A percentile compares a stretch with the other conserved stretches of the same genome.
These are phyloP conservation scores for Sebastes steindachneri DNA, from an alignment of 2,797 vertebrate species.

Conservation along the genomic window DNA sequence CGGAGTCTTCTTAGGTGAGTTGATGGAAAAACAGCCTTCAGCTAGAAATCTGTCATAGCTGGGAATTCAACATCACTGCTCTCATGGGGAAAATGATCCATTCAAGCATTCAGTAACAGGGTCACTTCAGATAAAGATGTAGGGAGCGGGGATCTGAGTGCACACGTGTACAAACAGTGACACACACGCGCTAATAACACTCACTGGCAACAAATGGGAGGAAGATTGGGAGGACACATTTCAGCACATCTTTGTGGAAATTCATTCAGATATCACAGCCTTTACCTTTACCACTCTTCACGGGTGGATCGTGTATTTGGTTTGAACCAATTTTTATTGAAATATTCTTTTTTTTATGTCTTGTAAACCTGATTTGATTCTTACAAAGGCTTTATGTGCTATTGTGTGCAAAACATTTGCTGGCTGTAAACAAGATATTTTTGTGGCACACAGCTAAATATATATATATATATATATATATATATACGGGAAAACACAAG, in stretches of 20 bases:
- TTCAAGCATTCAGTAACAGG: conserved; percentile 42
- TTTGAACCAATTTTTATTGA: background rate
- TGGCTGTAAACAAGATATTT: background rate
- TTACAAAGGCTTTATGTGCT: background rate
- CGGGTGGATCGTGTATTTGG: background rate
- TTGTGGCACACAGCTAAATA: too few relatives aligned
- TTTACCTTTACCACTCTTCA: background rate
- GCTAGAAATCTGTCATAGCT: conserved; percentile 20
- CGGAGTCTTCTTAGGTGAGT: conserved; percentile 8
- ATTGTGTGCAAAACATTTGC: background rate
- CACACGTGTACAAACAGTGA: background rate
- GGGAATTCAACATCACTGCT: conserved; percentile 29
- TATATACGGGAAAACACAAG: background rate
- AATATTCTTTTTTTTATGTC: background rate
- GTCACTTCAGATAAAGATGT: conserved; percentile 28
- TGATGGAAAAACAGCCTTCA: conserved; percentile 42
- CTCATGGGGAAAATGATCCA: conserved; percentile 37
- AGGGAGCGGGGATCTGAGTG: background rate
- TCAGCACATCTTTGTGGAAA: background rate
- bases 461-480: background rate
- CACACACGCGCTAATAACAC: background rate
- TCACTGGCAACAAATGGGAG: too few relatives aligned
- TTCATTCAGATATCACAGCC: background rate
- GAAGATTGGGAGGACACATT: background rate
- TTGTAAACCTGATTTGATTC: background rate